These are phyloP conservation scores for Blastobasis lacticolella DNA, from an alignment of 2,888 invertebrate species.

Conservation along the genomic window DNA sequence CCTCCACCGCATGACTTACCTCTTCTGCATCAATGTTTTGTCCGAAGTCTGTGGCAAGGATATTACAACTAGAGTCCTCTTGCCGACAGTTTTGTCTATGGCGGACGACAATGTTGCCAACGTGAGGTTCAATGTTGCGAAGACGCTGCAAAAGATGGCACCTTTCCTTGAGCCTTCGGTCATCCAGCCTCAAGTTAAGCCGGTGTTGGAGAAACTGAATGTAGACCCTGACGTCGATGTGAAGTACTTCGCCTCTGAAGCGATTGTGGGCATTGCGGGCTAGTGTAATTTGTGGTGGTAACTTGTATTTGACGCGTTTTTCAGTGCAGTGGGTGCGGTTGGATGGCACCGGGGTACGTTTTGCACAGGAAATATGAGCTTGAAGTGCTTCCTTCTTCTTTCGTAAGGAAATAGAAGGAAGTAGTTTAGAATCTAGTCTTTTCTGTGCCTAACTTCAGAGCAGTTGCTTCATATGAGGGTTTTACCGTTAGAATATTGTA, in stretches of 20 bases:
- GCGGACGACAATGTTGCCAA: conserved; percentile 98
- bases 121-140: conserved; percentile 99
- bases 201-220: conserved; percentile 93
- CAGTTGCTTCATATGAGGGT: too few species aligned
- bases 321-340: too few species aligned
- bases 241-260: conserved; percentile 98
- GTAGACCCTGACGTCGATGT: conserved; percentile 97
- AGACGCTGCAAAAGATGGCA: conserved; percentile 96
- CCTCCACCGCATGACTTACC: conserved; percentile 97
- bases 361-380: too few species aligned
- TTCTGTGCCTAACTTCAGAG: too few species aligned
- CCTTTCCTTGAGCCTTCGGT: conserved; percentile 90
- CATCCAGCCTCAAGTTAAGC: conserved; percentile 95
- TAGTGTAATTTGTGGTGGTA: conserved; percentile 20
- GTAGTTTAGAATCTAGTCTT: too few species aligned
- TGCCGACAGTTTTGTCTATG: conserved; percentile 95
- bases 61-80: conserved; percentile 91
- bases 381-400: too few species aligned
- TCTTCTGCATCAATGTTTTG: conserved; percentile 95
- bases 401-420: too few species aligned
- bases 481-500: too few species aligned
- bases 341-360: too few species aligned
- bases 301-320: too few species aligned
- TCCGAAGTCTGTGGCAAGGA: conserved; percentile 88
- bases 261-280: conserved; percentile 90